A percentile compares a stretch with the other conserved stretches of the same genome.
These are phyloP conservation scores for Lagopus leucura DNA, from an alignment of 2,113 vertebrate genomes.

Conservation along the genomic window DNA sequence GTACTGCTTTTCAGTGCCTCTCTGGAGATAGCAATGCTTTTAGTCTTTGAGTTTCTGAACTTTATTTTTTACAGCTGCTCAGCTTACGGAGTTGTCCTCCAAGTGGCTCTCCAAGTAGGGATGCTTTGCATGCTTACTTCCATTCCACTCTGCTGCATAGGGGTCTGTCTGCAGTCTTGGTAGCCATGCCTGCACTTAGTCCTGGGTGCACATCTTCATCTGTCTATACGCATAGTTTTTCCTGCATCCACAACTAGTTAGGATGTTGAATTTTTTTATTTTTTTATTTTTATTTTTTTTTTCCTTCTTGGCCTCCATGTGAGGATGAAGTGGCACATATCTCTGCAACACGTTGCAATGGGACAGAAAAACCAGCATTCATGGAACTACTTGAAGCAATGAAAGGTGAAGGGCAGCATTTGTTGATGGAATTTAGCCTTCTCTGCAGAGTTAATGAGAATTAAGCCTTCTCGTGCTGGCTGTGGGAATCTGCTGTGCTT, in stretches of 20 bases:
- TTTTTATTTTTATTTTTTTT: not conserved
- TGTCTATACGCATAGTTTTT: fast-evolving
- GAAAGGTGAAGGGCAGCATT: not conserved
- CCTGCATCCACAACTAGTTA: not conserved
- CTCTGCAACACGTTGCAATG: not conserved
- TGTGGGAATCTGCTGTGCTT: not conserved
- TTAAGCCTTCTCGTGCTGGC: not conserved
- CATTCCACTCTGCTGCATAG: not conserved
- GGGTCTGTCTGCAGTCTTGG: not conserved
- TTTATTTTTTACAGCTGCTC: not conserved
- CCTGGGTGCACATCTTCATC: not conserved
- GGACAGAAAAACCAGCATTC: not conserved
- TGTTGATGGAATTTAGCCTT: not conserved
- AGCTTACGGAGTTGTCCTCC: not conserved
- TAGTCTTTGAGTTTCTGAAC: not conserved
- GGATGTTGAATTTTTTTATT: not conserved
- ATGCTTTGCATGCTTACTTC: not conserved
- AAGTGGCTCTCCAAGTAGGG: not conserved
- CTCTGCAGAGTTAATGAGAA: not conserved
- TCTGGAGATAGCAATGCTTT: not conserved
- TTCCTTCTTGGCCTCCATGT: not conserved
- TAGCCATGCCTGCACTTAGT: not conserved
- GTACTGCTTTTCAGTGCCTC: not conserved
- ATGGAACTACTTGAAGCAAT: not conserved
- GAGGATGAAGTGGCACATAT: not conserved